A percentile compares a stretch with the other conserved stretches of the same genome.
Evolutionary conservation across 1,140 invertebrate genomes (phyloP).

Genomic region (Drosophila mauritiana): DNA sequence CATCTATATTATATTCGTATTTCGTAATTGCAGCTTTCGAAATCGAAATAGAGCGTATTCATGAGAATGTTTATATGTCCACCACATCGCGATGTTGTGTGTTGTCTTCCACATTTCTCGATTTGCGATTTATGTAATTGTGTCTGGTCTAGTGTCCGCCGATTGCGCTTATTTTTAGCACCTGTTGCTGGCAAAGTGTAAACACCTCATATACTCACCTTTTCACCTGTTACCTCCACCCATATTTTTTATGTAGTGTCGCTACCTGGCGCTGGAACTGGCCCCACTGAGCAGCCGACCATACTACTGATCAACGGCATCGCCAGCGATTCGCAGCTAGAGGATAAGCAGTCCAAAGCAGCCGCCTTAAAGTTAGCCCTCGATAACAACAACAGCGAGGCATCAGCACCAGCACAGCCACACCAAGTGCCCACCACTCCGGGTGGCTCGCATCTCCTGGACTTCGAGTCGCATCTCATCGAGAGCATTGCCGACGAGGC

Average conservation of each 20-base stretch:
- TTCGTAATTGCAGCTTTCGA: slow-evolving; percentile 64
- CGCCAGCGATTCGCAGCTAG: slow-evolving; percentile 55
- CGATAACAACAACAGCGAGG: slow-evolving; percentile 48
- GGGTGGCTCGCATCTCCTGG: slow-evolving; percentile 69
- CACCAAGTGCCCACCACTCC: slow-evolving; percentile 48
- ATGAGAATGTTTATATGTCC: slow-evolving; percentile 30
- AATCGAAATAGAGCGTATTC: slow-evolving; percentile 35
- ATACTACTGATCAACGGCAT: slow-evolving; percentile 80
- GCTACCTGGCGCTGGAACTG: slow-evolving; percentile 80
- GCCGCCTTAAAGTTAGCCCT: slow-evolving; percentile 52
- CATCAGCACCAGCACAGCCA: not conserved
- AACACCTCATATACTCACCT: slow-evolving; percentile 26
- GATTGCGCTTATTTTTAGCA: slow-evolving; percentile 75
- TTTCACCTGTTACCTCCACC: not conserved
- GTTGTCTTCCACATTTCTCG: slow-evolving; percentile 18
- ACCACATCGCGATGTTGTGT: slow-evolving; percentile 5
- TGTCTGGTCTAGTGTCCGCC: slow-evolving; percentile 50
- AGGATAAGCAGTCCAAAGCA: slow-evolving; percentile 41
- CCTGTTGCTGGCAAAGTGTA: slow-evolving; percentile 59
- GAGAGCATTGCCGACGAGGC: slow-evolving; percentile 63
- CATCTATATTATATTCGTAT: slow-evolving; percentile 32
- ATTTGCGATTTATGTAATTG: slow-evolving; percentile 57
- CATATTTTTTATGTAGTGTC: slow-evolving; percentile 61
- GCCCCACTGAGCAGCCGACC: slow-evolving; percentile 74
- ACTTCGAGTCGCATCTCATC: slow-evolving; percentile 82